A percentile compares a stretch with the other conserved stretches of the same genome.
Conservation (phyloP, 2,113 vertebrate genomes). For the Bambusicola thoracicus region DNA sequence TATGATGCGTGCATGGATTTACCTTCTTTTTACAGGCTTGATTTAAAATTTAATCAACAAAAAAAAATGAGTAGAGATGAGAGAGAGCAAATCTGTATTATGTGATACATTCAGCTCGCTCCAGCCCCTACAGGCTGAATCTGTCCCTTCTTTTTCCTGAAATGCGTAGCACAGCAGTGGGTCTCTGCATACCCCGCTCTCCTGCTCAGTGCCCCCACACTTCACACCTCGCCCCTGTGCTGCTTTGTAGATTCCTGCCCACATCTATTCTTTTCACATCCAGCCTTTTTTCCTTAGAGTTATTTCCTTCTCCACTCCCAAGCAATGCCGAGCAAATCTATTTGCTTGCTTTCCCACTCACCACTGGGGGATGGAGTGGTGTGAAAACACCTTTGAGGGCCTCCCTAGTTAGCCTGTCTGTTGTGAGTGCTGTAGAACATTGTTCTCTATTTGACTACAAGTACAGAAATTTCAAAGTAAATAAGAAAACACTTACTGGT, state of each 20-base stretch:
- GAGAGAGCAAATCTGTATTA: not conserved
- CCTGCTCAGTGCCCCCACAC: not conserved
- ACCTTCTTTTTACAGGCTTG: not conserved
- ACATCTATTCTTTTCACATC: not conserved
- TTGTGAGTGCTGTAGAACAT: not conserved
- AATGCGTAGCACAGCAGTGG: not conserved
- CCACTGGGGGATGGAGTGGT: too few species aligned
- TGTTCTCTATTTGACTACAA: slow-evolving; percentile 33
- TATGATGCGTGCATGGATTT: not conserved
- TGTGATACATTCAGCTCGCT: not conserved
- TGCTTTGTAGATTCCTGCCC: not conserved
- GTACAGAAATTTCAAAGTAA: slow-evolving; percentile 35
- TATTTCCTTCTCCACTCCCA: not conserved
- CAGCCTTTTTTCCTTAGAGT: not conserved
- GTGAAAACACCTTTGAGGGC: not conserved
- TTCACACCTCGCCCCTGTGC: not conserved
- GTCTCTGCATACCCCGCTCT: not conserved
- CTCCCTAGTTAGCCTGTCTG: not conserved
- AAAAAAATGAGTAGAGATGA: not conserved
- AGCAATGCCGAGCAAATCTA: not conserved
- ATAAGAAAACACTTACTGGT: slow-evolving; percentile 30
- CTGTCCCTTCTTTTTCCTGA: not conserved
- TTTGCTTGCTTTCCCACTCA: not conserved
- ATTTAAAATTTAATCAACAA: not conserved
- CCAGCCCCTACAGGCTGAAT: not conserved